Percentiles rank a stretch among this genome's conserved stretches.
These are phyloP conservation scores for Chironomus tentans DNA, from an alignment of 2,888 invertebrate genomes.

Conservation along the genomic window DNA sequence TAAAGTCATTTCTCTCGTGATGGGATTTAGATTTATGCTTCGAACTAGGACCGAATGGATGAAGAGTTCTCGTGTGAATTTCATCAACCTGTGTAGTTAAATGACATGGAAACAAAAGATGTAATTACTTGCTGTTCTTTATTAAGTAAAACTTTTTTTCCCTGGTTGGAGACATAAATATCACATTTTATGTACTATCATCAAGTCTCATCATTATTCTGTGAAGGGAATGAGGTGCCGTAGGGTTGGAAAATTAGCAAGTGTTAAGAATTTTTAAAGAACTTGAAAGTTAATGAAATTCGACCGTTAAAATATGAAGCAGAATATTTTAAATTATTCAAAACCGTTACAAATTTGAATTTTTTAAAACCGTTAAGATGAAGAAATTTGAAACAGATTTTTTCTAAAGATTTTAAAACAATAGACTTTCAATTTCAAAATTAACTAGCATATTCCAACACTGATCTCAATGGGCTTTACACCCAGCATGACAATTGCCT, in stretches of 20 bases:
- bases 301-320: too few relatives aligned
- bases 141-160: neutral
- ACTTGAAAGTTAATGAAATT: too few relatives aligned
- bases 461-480: neutral
- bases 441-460: neutral
- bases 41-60: constrained; percentile 36
- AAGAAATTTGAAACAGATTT: too few relatives aligned
- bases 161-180: neutral
- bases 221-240: neutral
- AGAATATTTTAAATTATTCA: too few relatives aligned
- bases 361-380: too few relatives aligned
- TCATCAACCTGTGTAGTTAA: constrained; percentile 38
- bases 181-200: neutral
- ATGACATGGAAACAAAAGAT: neutral
- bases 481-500: neutral
- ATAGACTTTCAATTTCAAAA: too few relatives aligned
- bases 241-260: neutral
- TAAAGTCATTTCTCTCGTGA: constrained; percentile 21
- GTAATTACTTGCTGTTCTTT: neutral
- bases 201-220: neutral
- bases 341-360: too few relatives aligned
- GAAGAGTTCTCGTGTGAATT: constrained; percentile 40
- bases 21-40: constrained; percentile 28
- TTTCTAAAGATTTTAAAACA: too few relatives aligned
- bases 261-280: neutral